Base-by-base conservation (phyloP, 2,113 vertebrate genomes). In the Corydoras sp. region DNA sequence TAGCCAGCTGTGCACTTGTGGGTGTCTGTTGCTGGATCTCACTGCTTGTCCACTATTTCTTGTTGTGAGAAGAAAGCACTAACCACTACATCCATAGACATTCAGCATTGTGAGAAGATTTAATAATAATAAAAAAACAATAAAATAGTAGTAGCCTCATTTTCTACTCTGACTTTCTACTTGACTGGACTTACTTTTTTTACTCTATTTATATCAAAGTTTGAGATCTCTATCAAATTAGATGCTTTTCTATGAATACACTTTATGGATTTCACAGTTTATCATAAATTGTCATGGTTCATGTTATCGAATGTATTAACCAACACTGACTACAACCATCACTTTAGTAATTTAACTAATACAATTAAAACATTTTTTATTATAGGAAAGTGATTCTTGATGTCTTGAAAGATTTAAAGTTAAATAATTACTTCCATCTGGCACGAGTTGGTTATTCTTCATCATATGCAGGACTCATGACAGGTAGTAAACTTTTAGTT, bases 361-460 rank as follows among this genome's bases (percentile, higher is more conserved):
- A 24, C 13, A 8, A 5, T 12, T 30, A 65, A 31, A 29, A 11
- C 2, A 3, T 31, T 56, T 12, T 68, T 62, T 15, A 55, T 11
- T 54, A 56, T 56, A 74, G 72, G 32, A 74, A 74, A 18, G 43
- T 74, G 11, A 74, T 68, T 50, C 65, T 9, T 58, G 50, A 62
- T 15, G 72, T 74, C 13, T 56, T 74, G 18, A 74, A 74, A 56
- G 72, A 74, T 15, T 60, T 50, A 62, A 62, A 62, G 51, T 31
- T 68, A 7, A 74, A 74, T 54, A 74, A 74, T 68, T 74, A 74
- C 62, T 74, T 68, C 14, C 72, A 74, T 62, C 58, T 74, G 68
- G 72, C 58, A 55, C 72, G 72, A 62, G 15, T 62, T 56, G 72
- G 72, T 43, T 74, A 48, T 68, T 74, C 72, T 4, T 74, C 72